phyloP scores from a whole-genome alignment of 2,888 invertebrate genomes.

The Lochmaea crataegi region DNA sequence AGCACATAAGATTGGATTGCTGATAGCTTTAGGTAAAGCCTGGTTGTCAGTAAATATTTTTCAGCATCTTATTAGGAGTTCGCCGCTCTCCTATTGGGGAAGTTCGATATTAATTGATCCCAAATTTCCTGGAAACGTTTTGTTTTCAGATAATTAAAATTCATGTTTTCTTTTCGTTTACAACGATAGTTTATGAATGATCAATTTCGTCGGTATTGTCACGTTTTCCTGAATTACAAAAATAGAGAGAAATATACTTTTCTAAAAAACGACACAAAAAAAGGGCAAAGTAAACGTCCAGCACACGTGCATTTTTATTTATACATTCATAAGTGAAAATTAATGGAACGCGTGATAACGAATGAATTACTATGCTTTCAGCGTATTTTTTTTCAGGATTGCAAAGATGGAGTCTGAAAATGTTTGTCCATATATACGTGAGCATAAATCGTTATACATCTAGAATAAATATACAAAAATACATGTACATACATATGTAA shows the following conservation, averaged over 20 bases:
- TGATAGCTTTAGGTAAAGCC: no score
- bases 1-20: no score
- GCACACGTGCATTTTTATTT: conserved; percentile 37
- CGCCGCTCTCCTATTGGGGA: no score
- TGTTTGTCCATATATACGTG: conserved; percentile 46
- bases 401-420: conserved; percentile 46
- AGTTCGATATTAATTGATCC: no score
- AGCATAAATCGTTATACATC: conserved; percentile 53
- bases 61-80: no score
- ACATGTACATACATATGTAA: conserved; percentile 58
- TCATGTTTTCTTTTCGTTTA: no score
- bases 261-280: conserved; percentile 15
- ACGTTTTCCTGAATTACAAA: conserved; percentile 10
- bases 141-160: no score
- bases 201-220: neutral
- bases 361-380: conserved; percentile 44
- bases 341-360: conserved; percentile 43
- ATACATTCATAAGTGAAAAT: conserved; percentile 38
- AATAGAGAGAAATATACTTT: conserved; percentile 8
- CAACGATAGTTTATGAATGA: neutral
- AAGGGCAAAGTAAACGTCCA: conserved; percentile 9
- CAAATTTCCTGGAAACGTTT: no score
- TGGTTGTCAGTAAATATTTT: no score
- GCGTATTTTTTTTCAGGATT: conserved; percentile 48
- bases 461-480: conserved; percentile 54